Percentiles rank a stretch among this genome's conserved stretches.
These are phyloP conservation scores for Eulimnadia texana DNA, from an alignment of 1,140 invertebrate genomes.

Conservation along the genomic window DNA sequence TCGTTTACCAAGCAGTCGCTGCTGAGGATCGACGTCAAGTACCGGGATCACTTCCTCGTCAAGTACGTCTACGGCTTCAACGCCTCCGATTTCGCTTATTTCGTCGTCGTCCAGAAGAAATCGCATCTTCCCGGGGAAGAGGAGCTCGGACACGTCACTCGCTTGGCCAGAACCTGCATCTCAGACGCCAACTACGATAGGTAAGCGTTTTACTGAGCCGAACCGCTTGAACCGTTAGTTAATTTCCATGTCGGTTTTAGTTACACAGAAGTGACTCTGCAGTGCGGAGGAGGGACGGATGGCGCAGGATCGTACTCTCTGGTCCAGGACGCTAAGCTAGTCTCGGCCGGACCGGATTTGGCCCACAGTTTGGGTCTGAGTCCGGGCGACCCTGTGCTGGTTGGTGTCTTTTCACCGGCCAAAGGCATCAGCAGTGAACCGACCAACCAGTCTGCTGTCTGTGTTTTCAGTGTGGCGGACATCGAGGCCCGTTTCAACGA, in stretches of 20 bases:
- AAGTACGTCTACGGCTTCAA: slow-evolving; percentile 93
- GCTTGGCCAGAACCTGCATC: slow-evolving; percentile 80
- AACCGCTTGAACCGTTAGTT: not conserved
- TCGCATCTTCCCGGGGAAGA: slow-evolving; percentile 74
- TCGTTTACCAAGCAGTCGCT: slow-evolving; percentile 74
- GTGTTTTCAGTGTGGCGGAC: slow-evolving; percentile 48
- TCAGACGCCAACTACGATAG: slow-evolving; percentile 81
- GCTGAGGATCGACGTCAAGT: slow-evolving; percentile 83
- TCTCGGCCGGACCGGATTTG: slow-evolving; percentile 59
- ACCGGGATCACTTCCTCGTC: slow-evolving; percentile 84
- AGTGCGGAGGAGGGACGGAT: slow-evolving; percentile 49
- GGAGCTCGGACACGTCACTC: slow-evolving; percentile 74
- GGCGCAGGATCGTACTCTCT: slow-evolving; percentile 56
- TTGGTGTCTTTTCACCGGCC: slow-evolving; percentile 70
- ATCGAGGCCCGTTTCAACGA: slow-evolving; percentile 87
- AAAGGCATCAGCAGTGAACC: slow-evolving; percentile 65
- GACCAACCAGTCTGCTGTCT: slow-evolving; percentile 50
- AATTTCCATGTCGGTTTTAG: slow-evolving; percentile 32
- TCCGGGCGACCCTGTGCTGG: slow-evolving; percentile 56
- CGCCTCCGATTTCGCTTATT: slow-evolving; percentile 85
- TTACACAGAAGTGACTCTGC: slow-evolving; percentile 86
- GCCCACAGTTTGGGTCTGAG: slow-evolving; percentile 62
- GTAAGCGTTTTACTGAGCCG: not conserved
- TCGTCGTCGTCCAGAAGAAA: slow-evolving; percentile 84
- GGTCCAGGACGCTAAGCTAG: slow-evolving; percentile 76